These are phyloP conservation scores for Metridium senile DNA, from an alignment of 92 coral and sea anemone genomes.

Conservation along the genomic window DNA sequence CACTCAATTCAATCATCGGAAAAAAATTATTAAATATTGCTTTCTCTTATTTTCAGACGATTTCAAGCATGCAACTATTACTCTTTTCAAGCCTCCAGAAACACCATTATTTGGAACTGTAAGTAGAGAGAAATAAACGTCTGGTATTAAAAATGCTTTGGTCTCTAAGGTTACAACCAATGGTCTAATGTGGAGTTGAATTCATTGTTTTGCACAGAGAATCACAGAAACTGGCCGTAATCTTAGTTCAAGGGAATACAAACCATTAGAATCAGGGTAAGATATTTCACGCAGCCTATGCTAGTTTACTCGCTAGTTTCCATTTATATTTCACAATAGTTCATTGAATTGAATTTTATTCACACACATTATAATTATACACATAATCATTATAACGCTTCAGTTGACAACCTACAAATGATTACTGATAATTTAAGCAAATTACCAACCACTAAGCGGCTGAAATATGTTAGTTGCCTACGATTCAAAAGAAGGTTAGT, in stretches of 20 bases:
- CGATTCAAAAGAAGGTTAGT: no score
- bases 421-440: no score
- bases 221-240: conserved; percentile 78
- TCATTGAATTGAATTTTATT: no score
- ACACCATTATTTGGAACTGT: conserved; percentile 90
- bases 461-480: no score
- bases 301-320: no score
- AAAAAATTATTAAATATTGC: not conserved
- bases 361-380: not conserved
- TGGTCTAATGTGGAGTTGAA: not conserved
- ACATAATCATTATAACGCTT: not conserved
- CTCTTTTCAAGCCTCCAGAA: conserved; percentile 87
- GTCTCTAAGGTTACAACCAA: not conserved
- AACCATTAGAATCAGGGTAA: conserved; percentile 81
- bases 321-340: no score
- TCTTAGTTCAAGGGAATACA: conserved; percentile 73
- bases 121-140: conserved; percentile 37
- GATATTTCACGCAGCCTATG: no score
- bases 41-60: conserved; percentile 69
- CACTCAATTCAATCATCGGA: no score
- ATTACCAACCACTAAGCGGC: no score
- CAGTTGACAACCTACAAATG: no score
- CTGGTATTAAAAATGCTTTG: not conserved
- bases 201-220: conserved; percentile 48
- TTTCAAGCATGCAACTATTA: conserved; percentile 81